phyloP scores from a whole-genome alignment of 2,888 invertebrate genomes.

The Hirtodrosophila histrioides region DNA sequence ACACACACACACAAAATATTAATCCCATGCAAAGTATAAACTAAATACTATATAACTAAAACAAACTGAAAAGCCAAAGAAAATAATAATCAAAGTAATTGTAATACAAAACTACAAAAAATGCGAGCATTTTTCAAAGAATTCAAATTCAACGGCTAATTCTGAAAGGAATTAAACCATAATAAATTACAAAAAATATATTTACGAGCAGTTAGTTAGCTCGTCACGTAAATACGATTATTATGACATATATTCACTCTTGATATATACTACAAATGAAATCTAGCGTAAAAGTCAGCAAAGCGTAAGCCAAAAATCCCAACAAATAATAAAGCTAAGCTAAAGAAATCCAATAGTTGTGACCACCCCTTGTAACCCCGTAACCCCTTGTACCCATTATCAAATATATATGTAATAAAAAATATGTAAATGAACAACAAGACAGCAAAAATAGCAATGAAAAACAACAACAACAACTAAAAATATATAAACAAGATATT shows the following conservation, averaged over 20 bases:
- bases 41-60: slow-evolving; percentile 29
- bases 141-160: slow-evolving; percentile 27
- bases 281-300: slow-evolving; percentile 73
- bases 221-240: slow-evolving; percentile 50
- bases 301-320: slow-evolving; percentile 69
- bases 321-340: slow-evolving; percentile 55
- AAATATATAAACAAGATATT: slow-evolving; percentile 34
- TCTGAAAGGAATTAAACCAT: slow-evolving; percentile 1
- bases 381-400: slow-evolving; percentile 5
- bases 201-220: slow-evolving; percentile 32
- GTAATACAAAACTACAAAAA: slow-evolving; percentile 36
- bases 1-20: slow-evolving; percentile 45
- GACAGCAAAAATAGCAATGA: slow-evolving; percentile 43
- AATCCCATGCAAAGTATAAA: slow-evolving; percentile 45
- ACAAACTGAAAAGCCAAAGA: slow-evolving; percentile 72
- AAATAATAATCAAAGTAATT: slow-evolving; percentile 63
- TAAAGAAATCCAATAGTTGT: slow-evolving; percentile 48
- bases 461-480: slow-evolving; percentile 27
- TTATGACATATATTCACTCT: slow-evolving; percentile 32
- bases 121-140: slow-evolving; percentile 41
- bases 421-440: slow-evolving; percentile 42
- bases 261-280: slow-evolving; percentile 42
- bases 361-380: slow-evolving; percentile 23
- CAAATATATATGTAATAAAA: slow-evolving; percentile 12
- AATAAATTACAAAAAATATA: slow-evolving; percentile 1